Evolutionary conservation across 2,113 vertebrate genomes (phyloP).

Genomic region (Terrapene triunguis): DNA sequence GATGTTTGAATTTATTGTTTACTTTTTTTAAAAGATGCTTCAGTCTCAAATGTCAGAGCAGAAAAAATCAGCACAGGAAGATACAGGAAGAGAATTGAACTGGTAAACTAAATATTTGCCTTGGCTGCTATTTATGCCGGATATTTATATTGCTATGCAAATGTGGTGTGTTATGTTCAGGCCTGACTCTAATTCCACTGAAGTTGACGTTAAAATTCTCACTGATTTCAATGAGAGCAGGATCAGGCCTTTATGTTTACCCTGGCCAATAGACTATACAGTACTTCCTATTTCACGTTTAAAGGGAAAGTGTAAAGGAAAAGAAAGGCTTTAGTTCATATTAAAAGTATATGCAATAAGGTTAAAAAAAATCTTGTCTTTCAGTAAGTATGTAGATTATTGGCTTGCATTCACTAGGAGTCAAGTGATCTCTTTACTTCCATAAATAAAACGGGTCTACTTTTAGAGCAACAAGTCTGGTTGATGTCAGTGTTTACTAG

Average conservation of each 20-base stretch:
- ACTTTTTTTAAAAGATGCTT: background rate
- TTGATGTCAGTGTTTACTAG: background rate
- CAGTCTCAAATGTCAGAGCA: background rate
- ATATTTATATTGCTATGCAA: background rate
- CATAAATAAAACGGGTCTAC: too few relatives aligned
- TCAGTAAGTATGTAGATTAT: background rate
- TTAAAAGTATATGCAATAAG: background rate
- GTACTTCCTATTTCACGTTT: background rate
- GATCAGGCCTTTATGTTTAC: background rate
- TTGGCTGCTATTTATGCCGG: background rate
- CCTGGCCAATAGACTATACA: background rate
- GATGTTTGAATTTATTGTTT: background rate
- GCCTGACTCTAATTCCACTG: background rate
- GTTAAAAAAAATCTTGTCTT: background rate
- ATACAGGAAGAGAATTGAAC: background rate
- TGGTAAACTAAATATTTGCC: background rate
- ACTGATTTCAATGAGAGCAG: background rate
- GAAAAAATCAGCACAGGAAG: background rate
- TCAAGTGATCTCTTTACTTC: background rate
- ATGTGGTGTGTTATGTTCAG: too few relatives aligned
- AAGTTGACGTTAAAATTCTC: background rate
- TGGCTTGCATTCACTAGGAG: background rate
- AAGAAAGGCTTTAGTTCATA: accelerated
- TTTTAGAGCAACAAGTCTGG: background rate
- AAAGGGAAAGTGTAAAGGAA: background rate